Conservation (phyloP, 2,797 vertebrate species). For the Oceanodroma leucorhoa region DNA sequence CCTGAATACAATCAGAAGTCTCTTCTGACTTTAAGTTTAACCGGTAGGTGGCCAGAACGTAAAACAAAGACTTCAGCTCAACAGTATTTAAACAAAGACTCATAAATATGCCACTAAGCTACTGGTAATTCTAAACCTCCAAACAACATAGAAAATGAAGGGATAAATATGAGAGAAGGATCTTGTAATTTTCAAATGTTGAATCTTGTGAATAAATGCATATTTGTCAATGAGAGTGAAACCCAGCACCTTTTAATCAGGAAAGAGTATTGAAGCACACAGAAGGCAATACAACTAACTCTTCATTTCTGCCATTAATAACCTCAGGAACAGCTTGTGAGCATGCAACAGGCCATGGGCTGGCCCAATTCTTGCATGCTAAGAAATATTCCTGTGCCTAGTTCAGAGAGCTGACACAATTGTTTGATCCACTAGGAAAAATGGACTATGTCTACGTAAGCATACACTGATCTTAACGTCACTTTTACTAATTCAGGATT, state of each 20-base stretch:
- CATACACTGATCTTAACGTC: neutral
- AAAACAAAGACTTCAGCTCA: neutral
- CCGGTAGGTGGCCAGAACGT: neutral
- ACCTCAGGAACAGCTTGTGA: constrained; percentile 8
- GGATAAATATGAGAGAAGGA: neutral
- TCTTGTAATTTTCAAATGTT: neutral
- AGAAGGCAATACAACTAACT: neutral
- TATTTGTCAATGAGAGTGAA: neutral
- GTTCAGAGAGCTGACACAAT: neutral
- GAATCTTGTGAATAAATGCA: neutral
- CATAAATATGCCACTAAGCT: neutral
- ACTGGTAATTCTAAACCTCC: neutral
- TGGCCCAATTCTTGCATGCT: neutral
- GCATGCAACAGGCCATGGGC: neutral
- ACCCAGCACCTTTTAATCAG: neutral
- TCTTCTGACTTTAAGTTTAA: neutral
- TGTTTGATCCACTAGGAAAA: neutral
- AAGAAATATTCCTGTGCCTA: neutral
- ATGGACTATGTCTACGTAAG: neutral
- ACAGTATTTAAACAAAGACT: neutral
- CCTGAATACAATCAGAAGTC: neutral
- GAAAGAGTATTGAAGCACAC: neutral
- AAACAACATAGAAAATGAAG: neutral
- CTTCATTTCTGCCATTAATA: constrained; percentile 5
- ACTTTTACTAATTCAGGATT: neutral